These are phyloP conservation scores for Melinaea menophilus DNA, from an alignment of 2,888 invertebrate species.

Conservation along the genomic window DNA sequence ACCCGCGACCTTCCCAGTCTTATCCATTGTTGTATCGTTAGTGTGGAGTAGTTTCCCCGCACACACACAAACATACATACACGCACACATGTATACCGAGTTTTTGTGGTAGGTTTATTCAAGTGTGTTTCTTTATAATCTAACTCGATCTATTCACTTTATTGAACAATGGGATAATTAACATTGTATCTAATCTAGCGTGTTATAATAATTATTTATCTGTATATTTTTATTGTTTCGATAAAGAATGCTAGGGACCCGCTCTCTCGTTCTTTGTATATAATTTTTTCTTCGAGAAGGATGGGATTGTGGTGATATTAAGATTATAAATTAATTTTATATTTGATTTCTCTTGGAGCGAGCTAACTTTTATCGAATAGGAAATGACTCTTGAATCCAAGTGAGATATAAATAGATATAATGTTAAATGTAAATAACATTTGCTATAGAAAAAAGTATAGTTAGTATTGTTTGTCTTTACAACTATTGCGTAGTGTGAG, in stretches of 20 bases:
- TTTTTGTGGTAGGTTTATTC: constrained; percentile 34
- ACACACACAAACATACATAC: constrained; percentile 26
- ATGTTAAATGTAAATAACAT: background rate
- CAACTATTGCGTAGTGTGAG: constrained; percentile 17
- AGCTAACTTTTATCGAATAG: background rate
- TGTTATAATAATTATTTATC: constrained; percentile 51
- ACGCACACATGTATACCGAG: constrained; percentile 22
- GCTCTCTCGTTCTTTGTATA: constrained; percentile 34
- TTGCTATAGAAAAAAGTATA: constrained; percentile 10
- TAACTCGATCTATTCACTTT: constrained; percentile 44
- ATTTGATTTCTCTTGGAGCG: background rate
- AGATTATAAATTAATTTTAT: background rate
- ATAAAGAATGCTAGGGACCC: constrained; percentile 31
- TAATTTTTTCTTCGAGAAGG: constrained; percentile 26
- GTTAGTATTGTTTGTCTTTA: constrained; percentile 17
- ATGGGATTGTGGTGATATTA: constrained; percentile 14
- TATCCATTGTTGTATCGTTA: constrained; percentile 42
- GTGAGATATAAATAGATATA: background rate
- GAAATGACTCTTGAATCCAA: background rate
- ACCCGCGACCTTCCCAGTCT: constrained; percentile 48
- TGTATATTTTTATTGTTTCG: constrained; percentile 44
- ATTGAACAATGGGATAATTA: constrained; percentile 56
- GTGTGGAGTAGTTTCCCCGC: constrained; percentile 32
- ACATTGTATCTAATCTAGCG: constrained; percentile 47
- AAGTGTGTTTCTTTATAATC: constrained; percentile 41